Evolutionary conservation across 2,797 vertebrate genomes (phyloP), one percentile per base, ranked within the genome.

Genomic region (Oryzias dopingdopingensis): DNA sequence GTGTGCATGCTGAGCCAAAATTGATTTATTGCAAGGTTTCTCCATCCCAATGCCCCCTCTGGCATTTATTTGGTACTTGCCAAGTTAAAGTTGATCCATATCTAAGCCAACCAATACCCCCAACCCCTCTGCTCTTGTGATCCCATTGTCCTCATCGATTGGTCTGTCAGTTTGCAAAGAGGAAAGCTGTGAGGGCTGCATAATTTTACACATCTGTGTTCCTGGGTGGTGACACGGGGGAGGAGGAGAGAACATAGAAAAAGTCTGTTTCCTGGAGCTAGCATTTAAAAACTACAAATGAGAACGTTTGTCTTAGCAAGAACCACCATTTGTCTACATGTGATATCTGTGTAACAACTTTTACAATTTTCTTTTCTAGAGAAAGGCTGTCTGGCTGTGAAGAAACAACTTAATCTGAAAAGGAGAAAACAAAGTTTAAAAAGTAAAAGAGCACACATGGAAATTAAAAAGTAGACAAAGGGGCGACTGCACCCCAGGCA

Each of bases 81-180:
- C 71, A 77, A 74, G 84, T 81, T 73, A 76, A 79, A 80, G 74
- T 49, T 80, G 80, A 88, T 88, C 83, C 79, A 76, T 84, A 86
- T 83, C 75, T 75, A 75, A 82, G 75, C 62, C 52, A n/a, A 70
- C 52, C 65, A 29, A 73, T 70, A 74, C 49, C 75, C 56, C 59
- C 57, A 17, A 72, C 59, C 77, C 50, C 17, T 56, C 41, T 63
- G 64, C 65, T 71, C 60, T 54, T 84, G 67, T 84, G 71, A 83
- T 84, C 78, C 59, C 26, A 1, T 61, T 70, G 72, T 79, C 54
- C 47, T 66, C 69, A 86, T 84, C 71, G 84, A 88, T 86, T 72
- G 6, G 0, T 62, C 48, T 75, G 72, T 78, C 60, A 22, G 60
- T 69, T 76, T 75, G 62, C 65, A 49, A 72, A 70, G 62, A 72